phyloP scores from a whole-genome alignment of 2,888 invertebrate genomes.

The Buathra laborator region DNA sequence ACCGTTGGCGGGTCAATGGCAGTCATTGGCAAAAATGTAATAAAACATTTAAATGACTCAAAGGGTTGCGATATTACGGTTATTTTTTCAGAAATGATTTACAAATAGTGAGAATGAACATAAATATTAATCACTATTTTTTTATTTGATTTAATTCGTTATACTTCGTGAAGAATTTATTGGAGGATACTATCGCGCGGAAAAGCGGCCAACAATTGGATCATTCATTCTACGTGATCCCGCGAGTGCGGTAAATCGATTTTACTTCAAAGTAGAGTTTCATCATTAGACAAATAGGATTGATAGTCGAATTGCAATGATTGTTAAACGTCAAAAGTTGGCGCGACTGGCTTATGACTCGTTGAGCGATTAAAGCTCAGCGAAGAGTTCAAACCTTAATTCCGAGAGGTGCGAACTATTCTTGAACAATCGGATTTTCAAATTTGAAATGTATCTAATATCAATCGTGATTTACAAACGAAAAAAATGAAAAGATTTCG shows the following conservation, averaged over 20 bases:
- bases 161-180: not conserved
- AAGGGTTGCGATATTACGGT: too few relatives aligned
- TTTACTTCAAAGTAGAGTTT: constrained; percentile 49
- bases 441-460: constrained; percentile 25
- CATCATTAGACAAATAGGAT: constrained; percentile 42
- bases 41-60: too few relatives aligned
- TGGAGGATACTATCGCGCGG: not conserved
- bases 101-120: not conserved
- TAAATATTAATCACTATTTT: not conserved
- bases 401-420: constrained; percentile 1
- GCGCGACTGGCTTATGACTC: constrained; percentile 44
- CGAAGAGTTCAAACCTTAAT: constrained; percentile 9
- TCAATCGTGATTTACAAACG: not conserved
- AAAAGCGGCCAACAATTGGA: not conserved
- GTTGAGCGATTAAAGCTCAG: not conserved
- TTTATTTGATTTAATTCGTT: not conserved
- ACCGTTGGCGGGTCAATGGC: not conserved
- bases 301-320: constrained; percentile 65
- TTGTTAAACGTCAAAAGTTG: constrained; percentile 65
- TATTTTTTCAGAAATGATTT: not conserved
- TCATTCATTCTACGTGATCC: not conserved
- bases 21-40: not conserved
- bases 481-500: not conserved
- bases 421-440: constrained; percentile 37
- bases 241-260: constrained; percentile 52